Conservation (phyloP, 1,140 invertebrate genomes). For the Drosophila azteca region DNA sequence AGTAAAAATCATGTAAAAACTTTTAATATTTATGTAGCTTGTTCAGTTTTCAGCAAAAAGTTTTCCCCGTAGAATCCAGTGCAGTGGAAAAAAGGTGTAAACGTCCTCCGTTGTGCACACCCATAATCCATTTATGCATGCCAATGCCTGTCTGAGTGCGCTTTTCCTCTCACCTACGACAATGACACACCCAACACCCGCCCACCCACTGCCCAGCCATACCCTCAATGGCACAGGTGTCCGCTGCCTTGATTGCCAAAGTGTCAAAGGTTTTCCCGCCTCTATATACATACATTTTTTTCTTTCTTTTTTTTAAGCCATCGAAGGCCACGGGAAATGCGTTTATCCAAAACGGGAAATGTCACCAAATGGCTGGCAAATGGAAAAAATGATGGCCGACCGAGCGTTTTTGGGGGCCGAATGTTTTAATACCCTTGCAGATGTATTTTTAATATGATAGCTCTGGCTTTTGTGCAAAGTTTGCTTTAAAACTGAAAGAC, state of each 20-base stretch:
- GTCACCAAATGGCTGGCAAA: slow-evolving; percentile 56
- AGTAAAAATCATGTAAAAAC: background rate
- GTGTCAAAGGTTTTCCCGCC: slow-evolving; percentile 65
- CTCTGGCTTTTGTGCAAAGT: too few species aligned
- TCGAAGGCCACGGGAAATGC: slow-evolving; percentile 69
- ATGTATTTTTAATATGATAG: too few species aligned
- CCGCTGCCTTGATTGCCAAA: slow-evolving; percentile 60
- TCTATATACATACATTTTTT: slow-evolving; percentile 24
- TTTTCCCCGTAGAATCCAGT: background rate
- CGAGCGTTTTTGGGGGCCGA: too few species aligned
- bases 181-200: slow-evolving; percentile 7
- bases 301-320: slow-evolving; percentile 24
- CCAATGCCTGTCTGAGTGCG: slow-evolving; percentile 3
- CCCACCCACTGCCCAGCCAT: slow-evolving; percentile 1
- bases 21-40: slow-evolving; percentile 3
- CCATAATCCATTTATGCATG: slow-evolving; percentile 20
- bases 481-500: too few species aligned
- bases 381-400: too few species aligned
- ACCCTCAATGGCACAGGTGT: slow-evolving; percentile 19
- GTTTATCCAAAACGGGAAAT: slow-evolving; percentile 77
- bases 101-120: background rate
- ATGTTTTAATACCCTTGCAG: slow-evolving; percentile 1
- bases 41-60: slow-evolving; percentile 1
- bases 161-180: slow-evolving; percentile 15
- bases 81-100: background rate